Evolutionary conservation across 2,888 invertebrate species (phyloP).

Genomic region (Macrosiphum euphorbiae): DNA sequence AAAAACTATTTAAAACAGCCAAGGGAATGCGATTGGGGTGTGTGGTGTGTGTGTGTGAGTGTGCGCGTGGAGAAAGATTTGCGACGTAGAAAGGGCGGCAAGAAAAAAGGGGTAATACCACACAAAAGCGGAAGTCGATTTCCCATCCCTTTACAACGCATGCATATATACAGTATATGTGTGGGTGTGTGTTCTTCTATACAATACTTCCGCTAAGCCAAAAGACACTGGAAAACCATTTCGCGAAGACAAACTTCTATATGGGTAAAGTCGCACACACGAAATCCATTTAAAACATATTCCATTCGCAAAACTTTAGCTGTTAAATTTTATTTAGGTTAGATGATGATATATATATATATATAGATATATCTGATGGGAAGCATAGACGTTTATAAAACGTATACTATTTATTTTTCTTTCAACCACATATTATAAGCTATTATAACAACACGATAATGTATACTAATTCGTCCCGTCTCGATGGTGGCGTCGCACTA

Average conservation of each 20-base stretch:
- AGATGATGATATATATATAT: not conserved
- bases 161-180: not conserved
- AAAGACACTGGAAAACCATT: constrained; percentile 64
- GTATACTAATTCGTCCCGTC: not conserved
- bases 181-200: constrained; percentile 15
- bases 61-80: constrained; percentile 51
- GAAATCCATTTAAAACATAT: constrained; percentile 59
- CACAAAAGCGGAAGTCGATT: constrained; percentile 63
- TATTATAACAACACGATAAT: not conserved
- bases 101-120: constrained; percentile 64
- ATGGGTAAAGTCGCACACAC: constrained; percentile 21
- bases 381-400: not conserved
- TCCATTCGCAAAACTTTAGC: constrained; percentile 55
- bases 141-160: constrained; percentile 20
- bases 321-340: constrained; percentile 44
- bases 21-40: constrained; percentile 54
- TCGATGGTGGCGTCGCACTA: not conserved
- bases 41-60: constrained; percentile 19
- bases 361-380: not conserved
- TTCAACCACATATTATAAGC: not conserved
- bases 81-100: constrained; percentile 36
- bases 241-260: constrained; percentile 58
- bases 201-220: constrained; percentile 55
- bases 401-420: not conserved
- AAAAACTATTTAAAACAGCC: constrained; percentile 65